phyloP scores from a whole-genome alignment of 2,797 vertebrate genomes.

The Zenarchopterus dispar region DNA sequence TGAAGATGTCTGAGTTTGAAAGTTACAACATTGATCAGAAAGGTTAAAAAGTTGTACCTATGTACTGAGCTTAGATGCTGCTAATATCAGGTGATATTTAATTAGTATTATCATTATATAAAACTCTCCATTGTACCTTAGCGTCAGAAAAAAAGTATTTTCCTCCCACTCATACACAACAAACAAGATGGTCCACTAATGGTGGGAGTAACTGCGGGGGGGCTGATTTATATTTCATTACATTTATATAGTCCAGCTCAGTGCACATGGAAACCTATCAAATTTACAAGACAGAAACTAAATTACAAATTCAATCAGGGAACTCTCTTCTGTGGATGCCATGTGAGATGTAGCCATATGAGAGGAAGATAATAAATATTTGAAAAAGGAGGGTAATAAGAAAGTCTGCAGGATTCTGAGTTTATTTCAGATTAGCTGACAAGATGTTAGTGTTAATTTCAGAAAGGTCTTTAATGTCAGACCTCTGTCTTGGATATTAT shows the following conservation, averaged over 20 bases:
- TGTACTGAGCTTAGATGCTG: too few relatives aligned
- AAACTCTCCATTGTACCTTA: background rate
- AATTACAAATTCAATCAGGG: constrained; percentile 28
- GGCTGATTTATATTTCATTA: constrained; percentile 20
- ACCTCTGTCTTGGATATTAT: constrained; percentile 4
- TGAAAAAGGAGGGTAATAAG: constrained; percentile 24
- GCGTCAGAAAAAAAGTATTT: background rate
- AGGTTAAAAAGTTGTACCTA: too few relatives aligned
- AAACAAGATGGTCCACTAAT: constrained; percentile 12
- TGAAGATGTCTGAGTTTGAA: too few relatives aligned
- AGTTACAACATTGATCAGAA: too few relatives aligned
- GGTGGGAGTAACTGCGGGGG: background rate
- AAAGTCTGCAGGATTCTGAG: constrained; percentile 2
- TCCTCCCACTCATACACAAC: constrained; percentile 4
- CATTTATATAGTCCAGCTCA: constrained; percentile 3
- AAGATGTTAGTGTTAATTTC: constrained; percentile 1
- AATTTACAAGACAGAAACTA: constrained; percentile 10
- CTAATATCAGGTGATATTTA: background rate
- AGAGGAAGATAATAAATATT: constrained; percentile 28
- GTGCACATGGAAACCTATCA: background rate
- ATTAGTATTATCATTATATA: background rate
- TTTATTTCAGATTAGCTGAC: background rate
- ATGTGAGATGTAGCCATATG: background rate
- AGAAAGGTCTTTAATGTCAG: background rate
- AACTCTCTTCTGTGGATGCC: constrained; percentile 3